Evolutionary conservation across 1,140 invertebrate genomes (phyloP), one percentile per base, ranked within the genome.

Genomic region (Parasteatoda tepidariorum): DNA sequence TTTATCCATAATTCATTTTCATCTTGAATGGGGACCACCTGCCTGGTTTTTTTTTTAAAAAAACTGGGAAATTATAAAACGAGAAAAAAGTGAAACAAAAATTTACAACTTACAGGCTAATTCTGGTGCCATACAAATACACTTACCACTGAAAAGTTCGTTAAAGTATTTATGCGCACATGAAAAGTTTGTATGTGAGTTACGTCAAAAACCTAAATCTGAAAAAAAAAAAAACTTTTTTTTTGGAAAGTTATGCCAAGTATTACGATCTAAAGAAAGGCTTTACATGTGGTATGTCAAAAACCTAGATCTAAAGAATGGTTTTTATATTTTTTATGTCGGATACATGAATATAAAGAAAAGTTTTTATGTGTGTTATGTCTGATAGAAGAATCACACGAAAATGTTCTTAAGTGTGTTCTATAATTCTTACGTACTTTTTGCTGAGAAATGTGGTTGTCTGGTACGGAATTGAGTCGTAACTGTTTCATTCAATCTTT

Each of bases 21-120:
- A 79, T 34, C 54, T 71, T 59, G 28, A 41, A 82, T 30, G 78
- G 78, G 78, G 78, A 82, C 78, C 78, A 82, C 15, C 64, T 70
- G 59, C 55, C 57, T 24, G 30, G 78, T 62, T 55, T n/a, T n/a
- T n/a, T n/a, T n/a, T n/a, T n/a, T n/a, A n/a, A 31, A 6, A 78
- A 66, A 61, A 55, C 74, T 30, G 15, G 28, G 41, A 66, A 48
- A 78, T 26, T 30, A 74, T 26, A 66, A 41, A 18, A 30, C 30
- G 24, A 30, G 28, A 61, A 70, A 68, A 67, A 67, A 38, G 22
- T 54, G 66, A 48, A 28, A 41, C 1, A 75, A 75, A 74, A 55
- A 48, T 68, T 28, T 48, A 33, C 33, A 68, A 15, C 15, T 70
- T 70, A 54, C 54, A 48, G 67, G 54, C 41, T 54, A 33, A 54